These are phyloP conservation scores for western clawed frog (Xenopus tropicalis) DNA, from an alignment of 2,113 vertebrate genomes.

Conservation along the genomic window UCB_Xtro_10.0 CM004451.2:56457001-56457500, in stretches of 20 bases:
- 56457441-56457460: slow-evolving; percentile 20
- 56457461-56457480: slow-evolving; percentile 2
- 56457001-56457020: no score
- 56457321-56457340: slow-evolving; percentile 34
- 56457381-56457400: slow-evolving; percentile 35
- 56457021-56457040: no score
- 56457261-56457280: slow-evolving; percentile 40
- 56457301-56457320: slow-evolving; percentile 29
- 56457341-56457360: slow-evolving; percentile 23
- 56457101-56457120: no score
- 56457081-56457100: no score
- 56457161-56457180: no score
- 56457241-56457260: slow-evolving; percentile 6
- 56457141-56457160: no score
- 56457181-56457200: not conserved
- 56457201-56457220: slow-evolving; percentile 25
- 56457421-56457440: slow-evolving; percentile 19
- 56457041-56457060: no score
- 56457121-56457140: no score
- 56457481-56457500: slow-evolving; percentile 7
- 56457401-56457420: slow-evolving; percentile 32
- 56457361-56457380: slow-evolving; percentile 26
- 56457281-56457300: slow-evolving; percentile 4
- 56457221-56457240: slow-evolving; percentile 14
- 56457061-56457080: no score